These are phyloP conservation scores for Lepus oiostolus DNA, from an alignment of 2,797 vertebrate species.

Conservation along the genomic window DNA sequence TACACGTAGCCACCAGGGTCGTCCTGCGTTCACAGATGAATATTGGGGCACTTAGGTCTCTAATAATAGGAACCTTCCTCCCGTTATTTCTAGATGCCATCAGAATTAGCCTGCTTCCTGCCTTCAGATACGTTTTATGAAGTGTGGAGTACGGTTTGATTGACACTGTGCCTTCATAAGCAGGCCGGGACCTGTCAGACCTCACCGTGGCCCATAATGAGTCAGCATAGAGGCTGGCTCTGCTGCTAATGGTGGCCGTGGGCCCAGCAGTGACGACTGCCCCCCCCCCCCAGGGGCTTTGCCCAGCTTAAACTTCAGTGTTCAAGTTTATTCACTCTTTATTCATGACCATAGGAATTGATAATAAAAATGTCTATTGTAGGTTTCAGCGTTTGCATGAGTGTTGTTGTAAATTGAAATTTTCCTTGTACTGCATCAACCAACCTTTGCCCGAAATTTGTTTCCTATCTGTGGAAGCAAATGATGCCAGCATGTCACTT, in stretches of 20 bases:
- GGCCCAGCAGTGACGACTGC: neutral
- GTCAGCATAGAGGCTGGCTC: neutral
- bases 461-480: neutral
- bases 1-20: neutral
- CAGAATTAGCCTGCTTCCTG: neutral
- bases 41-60: neutral
- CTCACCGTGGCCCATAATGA: neutral
- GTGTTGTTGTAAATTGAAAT: conserved; percentile 33
- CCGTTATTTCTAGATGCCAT: neutral
- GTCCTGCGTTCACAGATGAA: accelerated
- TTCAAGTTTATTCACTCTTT: conserved; percentile 63
- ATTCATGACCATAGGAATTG: conserved; percentile 8
- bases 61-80: neutral
- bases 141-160: neutral
- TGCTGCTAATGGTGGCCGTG: neutral
- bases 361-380: neutral
- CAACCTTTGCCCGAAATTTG: neutral
- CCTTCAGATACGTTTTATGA: neutral
- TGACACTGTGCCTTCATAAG: conserved; percentile 48
- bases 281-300: conserved; percentile 74
- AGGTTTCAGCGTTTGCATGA: conserved; percentile 65
- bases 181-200: neutral
- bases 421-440: neutral
- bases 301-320: conserved; percentile 21
- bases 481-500: too few species aligned